Evolutionary conservation across 1,140 invertebrate species (phyloP), one percentile per base, ranked within the genome.

Genomic region (fruit fly (Drosophila melanogaster)): DNA sequence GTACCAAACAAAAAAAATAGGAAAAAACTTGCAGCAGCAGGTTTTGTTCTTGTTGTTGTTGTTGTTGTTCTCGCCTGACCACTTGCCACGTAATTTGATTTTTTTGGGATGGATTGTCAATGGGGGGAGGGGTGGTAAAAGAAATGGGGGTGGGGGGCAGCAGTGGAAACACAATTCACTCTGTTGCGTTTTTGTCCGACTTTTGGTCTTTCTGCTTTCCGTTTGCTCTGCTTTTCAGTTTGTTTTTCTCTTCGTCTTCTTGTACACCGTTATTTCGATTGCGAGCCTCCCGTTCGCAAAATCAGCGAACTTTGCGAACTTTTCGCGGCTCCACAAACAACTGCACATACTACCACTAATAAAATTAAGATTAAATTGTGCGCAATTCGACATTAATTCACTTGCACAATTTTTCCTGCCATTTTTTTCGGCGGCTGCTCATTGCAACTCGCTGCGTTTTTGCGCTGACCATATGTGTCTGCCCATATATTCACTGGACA

Each of bases 161-260:
- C 37, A 46, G 22, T 66, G 24, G 61, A 44, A 41, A 30, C 10
- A 56, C 57, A 67, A 46, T 81, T 66, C 57, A 58, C 57, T 64
- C 57, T 76, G 53, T 72, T 78, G 64, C 64, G 62, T 64, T 76
- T 30, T 59, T 65, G 19, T 12, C 58, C 58, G 53, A 15, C n/a
- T 41, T n/a, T 41, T 17, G 30, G 7, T 15, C 14, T 56, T 33
- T 26, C 30, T 14, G 43, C 43, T 17, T 0, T 35, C 12, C 30
- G 30, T 44, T 55, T 30, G 35, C 54, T 60, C 62, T 77, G 54
- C 50, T 74, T 70, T 84, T 77, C 17, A 86, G 56, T 87, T 86
- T 87, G 81, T 76, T 86, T 87, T 86, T 79, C 74, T 72, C 62
- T 87, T 79, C 61, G 71, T 49, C 86, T 86, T 72, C 79, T 50